These are phyloP conservation scores for Eupeodes latifasciatus DNA, from an alignment of 2,888 invertebrate genomes.

Conservation along the genomic window DNA sequence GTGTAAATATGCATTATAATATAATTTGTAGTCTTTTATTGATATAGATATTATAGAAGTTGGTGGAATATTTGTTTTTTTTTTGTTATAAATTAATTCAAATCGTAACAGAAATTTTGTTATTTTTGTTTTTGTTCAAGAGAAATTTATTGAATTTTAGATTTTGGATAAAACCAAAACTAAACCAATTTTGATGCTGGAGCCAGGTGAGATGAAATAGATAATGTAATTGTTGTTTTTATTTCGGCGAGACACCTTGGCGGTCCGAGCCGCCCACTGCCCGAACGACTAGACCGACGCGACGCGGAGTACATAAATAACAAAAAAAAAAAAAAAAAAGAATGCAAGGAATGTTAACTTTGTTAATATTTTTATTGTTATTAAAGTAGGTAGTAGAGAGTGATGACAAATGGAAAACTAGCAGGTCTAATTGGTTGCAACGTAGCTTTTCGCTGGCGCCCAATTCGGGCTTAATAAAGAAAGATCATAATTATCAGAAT, in stretches of 20 bases:
- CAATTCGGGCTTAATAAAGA: neutral
- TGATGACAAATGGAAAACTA: constrained; percentile 1
- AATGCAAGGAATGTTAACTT: constrained; percentile 12
- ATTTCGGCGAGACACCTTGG: neutral
- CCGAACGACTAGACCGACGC: too few species aligned
- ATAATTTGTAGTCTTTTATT: constrained; percentile 2
- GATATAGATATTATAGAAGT: neutral
- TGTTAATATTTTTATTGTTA: neutral
- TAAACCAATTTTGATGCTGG: too few species aligned
- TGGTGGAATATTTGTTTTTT: neutral
- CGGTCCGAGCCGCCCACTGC: neutral
- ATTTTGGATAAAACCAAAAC: neutral
- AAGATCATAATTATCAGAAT: constrained; percentile 11
- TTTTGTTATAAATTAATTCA: neutral
- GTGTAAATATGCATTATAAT: constrained; percentile 15
- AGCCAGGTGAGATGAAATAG: neutral
- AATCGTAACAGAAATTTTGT: constrained; percentile 15
- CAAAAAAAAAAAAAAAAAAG: neutral
- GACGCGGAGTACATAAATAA: neutral
- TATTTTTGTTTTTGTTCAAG: neutral
- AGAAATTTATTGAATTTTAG: constrained; percentile 31
- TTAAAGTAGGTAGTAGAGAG: constrained; percentile 4
- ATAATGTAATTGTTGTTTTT: neutral
- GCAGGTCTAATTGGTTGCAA: neutral
- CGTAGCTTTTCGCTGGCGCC: neutral